Percentiles rank a stretch among this genome's conserved stretches.
Conservation (phyloP, 2,888 invertebrate species). For the Bombyx huttoni region DNA sequence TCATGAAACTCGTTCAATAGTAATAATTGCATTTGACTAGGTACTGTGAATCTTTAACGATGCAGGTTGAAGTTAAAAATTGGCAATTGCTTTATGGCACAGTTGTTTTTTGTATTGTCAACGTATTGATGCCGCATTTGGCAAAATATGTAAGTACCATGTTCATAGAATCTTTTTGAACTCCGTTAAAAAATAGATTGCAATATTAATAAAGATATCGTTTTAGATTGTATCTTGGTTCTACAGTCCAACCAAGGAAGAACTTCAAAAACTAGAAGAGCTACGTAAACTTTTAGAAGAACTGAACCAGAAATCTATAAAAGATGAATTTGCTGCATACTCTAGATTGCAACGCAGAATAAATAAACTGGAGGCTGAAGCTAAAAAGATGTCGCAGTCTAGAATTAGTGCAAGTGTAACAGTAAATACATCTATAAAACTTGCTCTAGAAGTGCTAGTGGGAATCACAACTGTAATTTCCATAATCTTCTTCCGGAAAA, state of each 20-base stretch:
- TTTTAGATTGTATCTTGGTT: constrained; percentile 65
- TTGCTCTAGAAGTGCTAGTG: constrained; percentile 40
- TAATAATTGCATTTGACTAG: too few relatives aligned
- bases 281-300: constrained; percentile 50
- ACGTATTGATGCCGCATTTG: constrained; percentile 51
- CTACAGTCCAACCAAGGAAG: constrained; percentile 43
- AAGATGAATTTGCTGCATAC: constrained; percentile 73
- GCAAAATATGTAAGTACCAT: constrained; percentile 61
- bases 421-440: constrained; percentile 44
- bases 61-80: neutral
- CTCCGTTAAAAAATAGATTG: neutral
- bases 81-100: neutral
- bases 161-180: neutral
- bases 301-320: constrained; percentile 66
- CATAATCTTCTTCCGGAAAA: constrained; percentile 51
- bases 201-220: neutral
- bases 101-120: constrained; percentile 52
- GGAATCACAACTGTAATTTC: constrained; percentile 41
- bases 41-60: neutral
- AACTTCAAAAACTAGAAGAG: constrained; percentile 54
- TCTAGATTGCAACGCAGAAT: constrained; percentile 73
- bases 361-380: constrained; percentile 57
- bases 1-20: too few relatives aligned
- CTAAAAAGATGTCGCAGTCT: constrained; percentile 49
- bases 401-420: constrained; percentile 48